Evolutionary conservation across 1,140 invertebrate species (phyloP).

Genomic region (Apis laboriosa): DNA sequence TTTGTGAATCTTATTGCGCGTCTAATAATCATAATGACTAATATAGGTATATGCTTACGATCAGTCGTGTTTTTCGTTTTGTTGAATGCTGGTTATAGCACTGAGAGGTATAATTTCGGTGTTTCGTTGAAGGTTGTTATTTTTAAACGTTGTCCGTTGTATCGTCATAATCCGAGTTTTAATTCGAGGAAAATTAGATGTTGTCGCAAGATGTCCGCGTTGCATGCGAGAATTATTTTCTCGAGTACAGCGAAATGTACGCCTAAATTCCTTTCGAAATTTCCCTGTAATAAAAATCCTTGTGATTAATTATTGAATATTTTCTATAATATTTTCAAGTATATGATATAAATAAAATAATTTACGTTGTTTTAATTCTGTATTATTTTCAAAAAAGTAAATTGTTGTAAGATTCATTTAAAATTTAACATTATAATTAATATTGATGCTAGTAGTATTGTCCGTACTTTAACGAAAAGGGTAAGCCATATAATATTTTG

Average conservation of each 20-base stretch:
- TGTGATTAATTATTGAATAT: not conserved
- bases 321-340: not conserved
- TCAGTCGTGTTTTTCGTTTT: constrained; percentile 58
- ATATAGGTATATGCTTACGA: not conserved
- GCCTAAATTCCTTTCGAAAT: constrained; percentile 85
- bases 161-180: constrained; percentile 58
- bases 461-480: constrained; percentile 19
- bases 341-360: not conserved
- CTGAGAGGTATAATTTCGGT: constrained; percentile 71
- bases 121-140: constrained; percentile 66
- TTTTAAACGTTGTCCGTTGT: constrained; percentile 54
- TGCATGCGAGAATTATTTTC: constrained; percentile 31
- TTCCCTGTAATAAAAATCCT: constrained; percentile 81
- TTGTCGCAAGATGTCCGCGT: constrained; percentile 57
- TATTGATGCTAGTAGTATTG: not conserved
- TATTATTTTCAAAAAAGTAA: not conserved
- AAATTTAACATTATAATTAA: not conserved
- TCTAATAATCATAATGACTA: not conserved
- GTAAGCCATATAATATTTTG: constrained; percentile 48
- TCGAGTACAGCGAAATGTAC: constrained; percentile 81
- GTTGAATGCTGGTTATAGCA: constrained; percentile 45
- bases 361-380: not conserved
- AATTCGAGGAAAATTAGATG: constrained; percentile 34
- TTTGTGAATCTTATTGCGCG: not conserved
- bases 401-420: not conserved